Conservation (phyloP, 2,797 vertebrate species). For the Pristis pectinata region DNA sequence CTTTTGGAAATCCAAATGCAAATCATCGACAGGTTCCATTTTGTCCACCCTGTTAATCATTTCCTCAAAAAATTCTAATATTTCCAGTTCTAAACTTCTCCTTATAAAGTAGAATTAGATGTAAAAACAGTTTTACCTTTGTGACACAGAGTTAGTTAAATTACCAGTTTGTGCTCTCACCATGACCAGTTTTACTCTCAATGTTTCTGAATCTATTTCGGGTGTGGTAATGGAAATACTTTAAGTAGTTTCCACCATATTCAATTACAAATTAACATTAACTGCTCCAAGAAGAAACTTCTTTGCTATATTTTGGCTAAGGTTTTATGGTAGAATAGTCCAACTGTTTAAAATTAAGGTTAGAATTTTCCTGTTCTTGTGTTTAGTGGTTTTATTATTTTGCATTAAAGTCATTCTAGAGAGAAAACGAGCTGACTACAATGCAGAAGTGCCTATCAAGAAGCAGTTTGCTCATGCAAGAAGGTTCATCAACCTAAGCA, state of each 20-base stretch:
- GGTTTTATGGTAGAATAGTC: neutral
- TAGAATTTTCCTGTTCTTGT: conserved; percentile 27
- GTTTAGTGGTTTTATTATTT: conserved; percentile 38
- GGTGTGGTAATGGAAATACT: neutral
- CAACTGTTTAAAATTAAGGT: conserved; percentile 25
- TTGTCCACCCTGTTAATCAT: too few species aligned
- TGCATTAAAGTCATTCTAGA: neutral
- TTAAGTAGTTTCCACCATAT: neutral
- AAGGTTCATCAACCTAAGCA: conserved; percentile 38
- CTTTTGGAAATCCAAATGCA: too few species aligned
- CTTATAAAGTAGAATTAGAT: neutral
- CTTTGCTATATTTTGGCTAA: neutral
- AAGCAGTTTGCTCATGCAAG: neutral
- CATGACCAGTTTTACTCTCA: neutral
- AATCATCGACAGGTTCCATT: too few species aligned
- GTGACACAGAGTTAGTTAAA: neutral
- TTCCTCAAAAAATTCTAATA: too few species aligned
- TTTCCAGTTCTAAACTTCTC: neutral
- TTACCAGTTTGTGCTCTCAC: neutral
- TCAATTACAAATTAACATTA: neutral
- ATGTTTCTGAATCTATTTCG: neutral
- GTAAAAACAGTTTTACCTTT: neutral
- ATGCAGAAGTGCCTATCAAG: neutral
- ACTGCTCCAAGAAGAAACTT: neutral
- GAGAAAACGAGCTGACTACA: conserved; percentile 38